Evolutionary conservation across 2,888 invertebrate species (phyloP).

Genomic region (Campaea margaritaria): DNA sequence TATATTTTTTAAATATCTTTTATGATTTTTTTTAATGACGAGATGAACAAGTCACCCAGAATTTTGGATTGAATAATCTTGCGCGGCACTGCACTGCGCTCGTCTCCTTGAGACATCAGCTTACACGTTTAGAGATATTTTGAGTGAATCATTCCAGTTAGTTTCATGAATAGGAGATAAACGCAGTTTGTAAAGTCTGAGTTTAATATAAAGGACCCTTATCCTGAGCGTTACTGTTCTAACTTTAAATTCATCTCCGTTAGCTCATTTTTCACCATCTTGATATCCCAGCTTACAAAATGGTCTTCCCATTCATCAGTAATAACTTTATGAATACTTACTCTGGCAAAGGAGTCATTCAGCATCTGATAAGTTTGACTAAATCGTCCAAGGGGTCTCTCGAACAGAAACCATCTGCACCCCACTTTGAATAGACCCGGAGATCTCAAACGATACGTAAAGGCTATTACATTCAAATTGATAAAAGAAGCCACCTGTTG

Average conservation of each 20-base stretch:
- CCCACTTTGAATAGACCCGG: conserved; percentile 42
- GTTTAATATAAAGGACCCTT: too few species aligned
- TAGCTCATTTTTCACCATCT: neutral
- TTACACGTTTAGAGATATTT: too few species aligned
- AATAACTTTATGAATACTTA: conserved; percentile 18
- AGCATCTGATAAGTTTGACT: conserved; percentile 42
- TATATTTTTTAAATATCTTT: too few species aligned
- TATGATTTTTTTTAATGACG: too few species aligned
- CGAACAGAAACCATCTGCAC: conserved; percentile 38
- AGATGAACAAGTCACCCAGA: too few species aligned
- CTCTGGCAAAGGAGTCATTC: conserved; percentile 16
- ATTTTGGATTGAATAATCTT: too few species aligned
- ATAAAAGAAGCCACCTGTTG: conserved; percentile 81
- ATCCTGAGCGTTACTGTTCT: too few species aligned
- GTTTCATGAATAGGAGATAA: too few species aligned
- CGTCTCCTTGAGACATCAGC: too few species aligned
- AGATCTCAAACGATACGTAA: conserved; percentile 50
- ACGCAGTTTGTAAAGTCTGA: too few species aligned
- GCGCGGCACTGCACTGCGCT: too few species aligned
- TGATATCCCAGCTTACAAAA: neutral
- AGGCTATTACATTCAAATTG: conserved; percentile 77
- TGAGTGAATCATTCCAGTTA: too few species aligned
- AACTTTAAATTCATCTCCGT: neutral
- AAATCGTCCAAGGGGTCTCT: conserved; percentile 31
- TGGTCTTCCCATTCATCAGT: conserved; percentile 10